Evolutionary conservation across 2,113 vertebrate genomes (phyloP).

Genomic region (Oceanites oceanicus): DNA sequence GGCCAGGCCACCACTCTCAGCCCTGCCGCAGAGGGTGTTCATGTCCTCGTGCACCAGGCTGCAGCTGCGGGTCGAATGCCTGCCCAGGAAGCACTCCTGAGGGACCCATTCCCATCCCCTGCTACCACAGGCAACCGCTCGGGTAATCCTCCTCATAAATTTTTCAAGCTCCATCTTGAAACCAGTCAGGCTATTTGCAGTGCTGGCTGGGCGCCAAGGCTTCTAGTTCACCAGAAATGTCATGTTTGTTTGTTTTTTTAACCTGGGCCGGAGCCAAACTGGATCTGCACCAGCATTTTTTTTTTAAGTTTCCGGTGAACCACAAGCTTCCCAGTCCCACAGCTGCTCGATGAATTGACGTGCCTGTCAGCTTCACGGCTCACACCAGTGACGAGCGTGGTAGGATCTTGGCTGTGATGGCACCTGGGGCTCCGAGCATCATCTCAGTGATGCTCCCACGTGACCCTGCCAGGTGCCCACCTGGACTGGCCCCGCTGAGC

Average conservation of each 20-base stretch:
- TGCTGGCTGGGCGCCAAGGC: neutral
- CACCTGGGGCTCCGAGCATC: neutral
- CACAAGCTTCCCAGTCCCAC: neutral
- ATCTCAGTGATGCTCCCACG: neutral
- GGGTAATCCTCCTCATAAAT: constrained; percentile 52
- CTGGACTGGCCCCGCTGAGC: neutral
- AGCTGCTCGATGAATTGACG: neutral
- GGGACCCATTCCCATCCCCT: constrained; percentile 43
- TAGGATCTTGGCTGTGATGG: neutral
- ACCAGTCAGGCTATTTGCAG: neutral
- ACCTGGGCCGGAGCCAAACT: neutral
- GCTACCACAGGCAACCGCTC: constrained; percentile 38
- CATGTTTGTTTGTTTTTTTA: constrained; percentile 48
- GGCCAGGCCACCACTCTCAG: neutral
- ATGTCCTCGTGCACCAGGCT: rapidly evolving
- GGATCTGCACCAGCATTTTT: neutral
- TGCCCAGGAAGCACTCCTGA: neutral
- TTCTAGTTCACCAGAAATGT: constrained; percentile 56
- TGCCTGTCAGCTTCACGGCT: neutral
- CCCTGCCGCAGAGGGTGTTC: rapidly evolving
- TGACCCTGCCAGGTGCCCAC: neutral
- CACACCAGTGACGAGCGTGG: rapidly evolving
- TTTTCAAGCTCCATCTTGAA: constrained; percentile 61
- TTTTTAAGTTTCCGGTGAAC: constrained; percentile 17
- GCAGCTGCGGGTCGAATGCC: rapidly evolving